These are phyloP conservation scores for Suricata suricatta DNA, from an alignment of 2,113 vertebrate species.

Conservation along the genomic window DNA sequence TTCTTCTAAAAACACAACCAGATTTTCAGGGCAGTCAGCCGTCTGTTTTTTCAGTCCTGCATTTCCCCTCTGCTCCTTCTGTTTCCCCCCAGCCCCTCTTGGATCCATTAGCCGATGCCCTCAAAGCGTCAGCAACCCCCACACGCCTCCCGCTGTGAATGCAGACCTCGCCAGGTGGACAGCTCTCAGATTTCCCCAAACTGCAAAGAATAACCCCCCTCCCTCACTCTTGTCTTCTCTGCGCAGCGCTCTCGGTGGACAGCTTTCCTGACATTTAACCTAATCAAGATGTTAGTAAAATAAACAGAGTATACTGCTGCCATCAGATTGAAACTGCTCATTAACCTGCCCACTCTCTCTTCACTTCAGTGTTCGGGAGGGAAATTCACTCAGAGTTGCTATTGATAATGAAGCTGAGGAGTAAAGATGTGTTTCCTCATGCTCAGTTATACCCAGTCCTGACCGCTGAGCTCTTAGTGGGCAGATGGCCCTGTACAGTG, in stretches of 20 bases:
- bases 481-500: background rate
- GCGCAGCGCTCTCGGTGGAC: background rate
- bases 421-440: background rate
- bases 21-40: background rate
- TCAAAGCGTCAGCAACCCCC: background rate
- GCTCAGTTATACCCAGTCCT: background rate
- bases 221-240: background rate
- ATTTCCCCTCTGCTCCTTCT: background rate
- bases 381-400: background rate
- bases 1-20: background rate
- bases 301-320: background rate
- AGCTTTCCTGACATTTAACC: slow-evolving; percentile 37
- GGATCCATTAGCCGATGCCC: background rate
- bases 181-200: background rate
- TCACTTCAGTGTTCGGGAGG: background rate
- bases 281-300: slow-evolving; percentile 51
- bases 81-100: background rate
- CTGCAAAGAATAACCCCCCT: background rate
- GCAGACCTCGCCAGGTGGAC: background rate
- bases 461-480: background rate
- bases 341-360: background rate
- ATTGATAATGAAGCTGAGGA: background rate
- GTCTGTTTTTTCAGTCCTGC: background rate
- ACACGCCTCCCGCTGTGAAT: background rate
- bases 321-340: background rate